Percentiles rank a stretch among this genome's conserved stretches.
Evolutionary conservation across 2,888 invertebrate species (phyloP).

Genomic region (Hanleya hanleyi): DNA sequence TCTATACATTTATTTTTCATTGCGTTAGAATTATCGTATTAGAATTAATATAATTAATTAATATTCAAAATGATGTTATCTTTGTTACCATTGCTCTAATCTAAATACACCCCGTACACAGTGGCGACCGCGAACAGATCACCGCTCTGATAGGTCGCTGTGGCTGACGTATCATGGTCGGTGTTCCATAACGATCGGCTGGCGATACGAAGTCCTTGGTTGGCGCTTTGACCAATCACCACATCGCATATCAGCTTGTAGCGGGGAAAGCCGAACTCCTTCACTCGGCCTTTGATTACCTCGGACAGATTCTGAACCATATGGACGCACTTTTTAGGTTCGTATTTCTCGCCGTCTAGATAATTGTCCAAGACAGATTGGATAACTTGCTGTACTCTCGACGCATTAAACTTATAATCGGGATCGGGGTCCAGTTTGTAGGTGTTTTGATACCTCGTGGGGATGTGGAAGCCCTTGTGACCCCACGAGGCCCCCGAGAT

Average conservation of each 20-base stretch:
- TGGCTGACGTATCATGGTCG: constrained; percentile 63
- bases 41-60: too few species aligned
- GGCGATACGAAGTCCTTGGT: constrained; percentile 57
- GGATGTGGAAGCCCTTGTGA: constrained; percentile 44
- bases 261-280: constrained; percentile 58
- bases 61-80: too few species aligned
- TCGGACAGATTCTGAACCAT: constrained; percentile 61
- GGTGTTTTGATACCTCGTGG: constrained; percentile 56
- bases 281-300: constrained; percentile 61
- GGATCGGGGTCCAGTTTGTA: constrained; percentile 55
- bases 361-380: constrained; percentile 54
- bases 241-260: constrained; percentile 66
- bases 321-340: constrained; percentile 54
- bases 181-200: constrained; percentile 65
- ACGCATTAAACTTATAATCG: constrained; percentile 55
- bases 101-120: constrained; percentile 64
- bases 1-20: too few species aligned
- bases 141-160: constrained; percentile 52
- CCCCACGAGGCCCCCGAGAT: constrained; percentile 55
- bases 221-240: constrained; percentile 58
- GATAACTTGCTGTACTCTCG: constrained; percentile 50
- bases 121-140: constrained; percentile 63
- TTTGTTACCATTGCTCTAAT: too few species aligned
- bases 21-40: too few species aligned
- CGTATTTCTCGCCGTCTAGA: constrained; percentile 62